Evolutionary conservation across 2,888 invertebrate genomes (phyloP).

Genomic region (Caenorhabditis uteleia): DNA sequence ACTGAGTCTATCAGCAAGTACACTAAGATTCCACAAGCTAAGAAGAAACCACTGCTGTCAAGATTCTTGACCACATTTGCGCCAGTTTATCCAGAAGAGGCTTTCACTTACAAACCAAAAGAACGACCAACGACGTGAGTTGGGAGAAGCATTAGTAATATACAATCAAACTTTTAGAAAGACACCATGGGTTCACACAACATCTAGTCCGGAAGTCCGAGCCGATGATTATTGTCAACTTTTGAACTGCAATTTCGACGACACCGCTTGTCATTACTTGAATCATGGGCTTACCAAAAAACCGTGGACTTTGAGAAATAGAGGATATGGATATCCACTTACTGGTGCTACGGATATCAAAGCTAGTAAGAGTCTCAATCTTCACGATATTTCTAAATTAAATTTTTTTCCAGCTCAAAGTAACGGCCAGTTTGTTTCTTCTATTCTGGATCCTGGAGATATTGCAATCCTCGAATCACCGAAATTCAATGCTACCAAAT

Average conservation of each 20-base stretch:
- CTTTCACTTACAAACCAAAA: conserved; percentile 5
- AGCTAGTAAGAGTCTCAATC: conserved; percentile 41
- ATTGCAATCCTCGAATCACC: conserved; percentile 68
- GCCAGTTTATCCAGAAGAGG: conserved; percentile 29
- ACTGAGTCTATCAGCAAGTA: conserved; percentile 5
- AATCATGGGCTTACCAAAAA: conserved; percentile 68
- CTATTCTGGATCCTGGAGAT: conserved; percentile 66
- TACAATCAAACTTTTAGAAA: conserved; percentile 14
- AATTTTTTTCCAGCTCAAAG: conserved; percentile 39
- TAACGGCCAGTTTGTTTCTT: conserved; percentile 65
- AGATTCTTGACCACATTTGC: conserved; percentile 22
- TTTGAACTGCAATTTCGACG: conserved; percentile 67
- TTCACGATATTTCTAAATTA: not conserved
- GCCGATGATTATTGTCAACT: conserved; percentile 61
- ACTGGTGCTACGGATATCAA: conserved; percentile 61
- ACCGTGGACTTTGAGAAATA: conserved; percentile 66
- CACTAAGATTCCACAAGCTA: conserved; percentile 29
- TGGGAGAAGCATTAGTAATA: not conserved
- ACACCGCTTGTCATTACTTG: conserved; percentile 66
- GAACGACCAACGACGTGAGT: not conserved
- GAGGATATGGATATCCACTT: conserved; percentile 66
- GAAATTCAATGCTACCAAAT: conserved; percentile 60
- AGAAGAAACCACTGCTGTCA: conserved; percentile 21
- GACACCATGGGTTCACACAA: conserved; percentile 17
- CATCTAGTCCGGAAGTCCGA: conserved; percentile 26